Evolutionary conservation across 2,888 invertebrate genomes (phyloP).

Genomic region (Caenorhabditis panamensis): DNA sequence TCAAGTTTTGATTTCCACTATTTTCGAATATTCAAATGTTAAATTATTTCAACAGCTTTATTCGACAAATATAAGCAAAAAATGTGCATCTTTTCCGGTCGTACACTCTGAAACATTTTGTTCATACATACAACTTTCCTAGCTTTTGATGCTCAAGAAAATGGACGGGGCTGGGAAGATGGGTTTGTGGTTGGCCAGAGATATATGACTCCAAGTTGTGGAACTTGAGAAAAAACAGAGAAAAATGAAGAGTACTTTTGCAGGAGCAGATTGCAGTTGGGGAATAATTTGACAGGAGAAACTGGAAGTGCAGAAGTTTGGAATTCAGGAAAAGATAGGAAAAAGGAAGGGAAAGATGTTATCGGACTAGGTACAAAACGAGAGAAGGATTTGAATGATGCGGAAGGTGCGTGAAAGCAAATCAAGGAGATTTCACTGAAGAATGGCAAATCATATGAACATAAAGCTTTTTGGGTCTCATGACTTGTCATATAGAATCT

Average conservation of each 20-base stretch:
- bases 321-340: constrained; percentile 8
- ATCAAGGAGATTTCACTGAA: constrained; percentile 17
- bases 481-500: constrained; percentile 11
- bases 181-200: constrained; percentile 4
- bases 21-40: neutral
- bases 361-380: neutral
- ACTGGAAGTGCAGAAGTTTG: neutral
- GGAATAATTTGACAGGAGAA: constrained; percentile 4
- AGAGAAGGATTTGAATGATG: neutral
- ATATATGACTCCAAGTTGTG: neutral
- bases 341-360: neutral
- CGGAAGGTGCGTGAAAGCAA: neutral
- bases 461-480: constrained; percentile 32
- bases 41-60: constrained; percentile 11
- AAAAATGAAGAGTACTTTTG: neutral
- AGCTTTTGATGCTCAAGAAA: constrained; percentile 24
- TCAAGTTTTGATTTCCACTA: too few species aligned
- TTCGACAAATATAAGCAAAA: constrained; percentile 15
- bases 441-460: constrained; percentile 25
- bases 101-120: constrained; percentile 28
- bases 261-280: too few species aligned
- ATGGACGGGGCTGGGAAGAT: neutral
- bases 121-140: constrained; percentile 40
- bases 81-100: constrained; percentile 32
- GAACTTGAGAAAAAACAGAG: neutral